Conservation (phyloP, 1,140 invertebrate genomes). For the Penaeus chinensis region DNA sequence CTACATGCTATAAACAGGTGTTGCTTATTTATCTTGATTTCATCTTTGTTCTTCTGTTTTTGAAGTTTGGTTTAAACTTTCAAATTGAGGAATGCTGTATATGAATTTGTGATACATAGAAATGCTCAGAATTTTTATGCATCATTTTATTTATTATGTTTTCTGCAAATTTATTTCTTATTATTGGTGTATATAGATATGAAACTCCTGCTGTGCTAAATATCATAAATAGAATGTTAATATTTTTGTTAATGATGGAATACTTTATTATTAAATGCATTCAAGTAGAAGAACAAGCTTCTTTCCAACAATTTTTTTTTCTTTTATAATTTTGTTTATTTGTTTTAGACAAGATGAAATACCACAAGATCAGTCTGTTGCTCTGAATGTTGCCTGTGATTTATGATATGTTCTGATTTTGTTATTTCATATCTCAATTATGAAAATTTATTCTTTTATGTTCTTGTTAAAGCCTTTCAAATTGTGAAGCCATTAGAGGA, state of each 20-base stretch:
- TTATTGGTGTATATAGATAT: background rate
- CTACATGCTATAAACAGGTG: too few species aligned
- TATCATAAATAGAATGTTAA: slow-evolving; percentile 34
- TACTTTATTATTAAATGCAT: slow-evolving; percentile 14
- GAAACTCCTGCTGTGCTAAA: background rate
- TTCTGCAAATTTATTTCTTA: background rate
- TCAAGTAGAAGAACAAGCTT: slow-evolving; percentile 35
- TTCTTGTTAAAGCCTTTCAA: background rate
- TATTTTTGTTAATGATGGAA: slow-evolving; percentile 23
- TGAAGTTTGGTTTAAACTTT: too few species aligned
- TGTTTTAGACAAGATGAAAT: slow-evolving; percentile 1
- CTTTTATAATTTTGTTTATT: slow-evolving; percentile 19
- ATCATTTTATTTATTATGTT: too few species aligned
- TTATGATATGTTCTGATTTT: background rate
- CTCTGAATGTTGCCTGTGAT: slow-evolving; percentile 39
- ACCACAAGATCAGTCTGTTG: slow-evolving; percentile 20
- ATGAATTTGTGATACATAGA: too few species aligned
- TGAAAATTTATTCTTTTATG: background rate
- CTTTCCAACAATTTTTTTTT: background rate
- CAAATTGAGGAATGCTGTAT: too few species aligned
- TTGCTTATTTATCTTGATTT: too few species aligned
- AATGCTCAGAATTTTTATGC: too few species aligned
- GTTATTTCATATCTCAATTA: background rate
- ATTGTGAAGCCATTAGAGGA: too few species aligned
- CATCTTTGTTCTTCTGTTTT: too few species aligned